Conservation (phyloP, 2,797 vertebrate genomes). For the Malurus leucopterus region DNA sequence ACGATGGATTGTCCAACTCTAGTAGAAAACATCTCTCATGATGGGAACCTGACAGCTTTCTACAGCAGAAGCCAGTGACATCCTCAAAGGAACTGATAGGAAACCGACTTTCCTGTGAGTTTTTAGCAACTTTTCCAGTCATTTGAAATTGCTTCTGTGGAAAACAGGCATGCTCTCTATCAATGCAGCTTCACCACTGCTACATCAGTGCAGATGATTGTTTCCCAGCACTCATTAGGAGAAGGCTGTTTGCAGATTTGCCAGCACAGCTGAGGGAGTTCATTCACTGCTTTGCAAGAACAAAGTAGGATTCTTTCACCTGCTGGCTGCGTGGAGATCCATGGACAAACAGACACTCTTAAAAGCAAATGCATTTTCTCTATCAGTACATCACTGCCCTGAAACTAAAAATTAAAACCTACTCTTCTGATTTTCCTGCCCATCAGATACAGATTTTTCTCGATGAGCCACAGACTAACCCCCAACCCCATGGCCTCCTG, state of each 20-base stretch:
- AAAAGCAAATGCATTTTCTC: neutral
- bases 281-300: neutral
- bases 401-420: neutral
- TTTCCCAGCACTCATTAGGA: neutral
- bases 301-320: neutral
- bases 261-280: neutral
- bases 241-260: neutral
- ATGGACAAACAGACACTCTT: neutral
- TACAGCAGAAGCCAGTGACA: neutral
- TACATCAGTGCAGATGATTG: neutral
- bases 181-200: neutral
- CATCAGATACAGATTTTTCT: neutral
- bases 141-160: neutral
- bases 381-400: neutral
- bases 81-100: neutral
- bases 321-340: neutral
- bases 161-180: neutral
- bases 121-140: neutral
- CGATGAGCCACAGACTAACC: neutral
- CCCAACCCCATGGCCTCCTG: neutral
- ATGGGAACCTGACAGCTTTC: neutral
- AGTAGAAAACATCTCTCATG: neutral
- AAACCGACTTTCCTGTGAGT: neutral
- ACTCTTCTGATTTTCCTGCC: neutral
- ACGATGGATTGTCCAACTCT: neutral